Percentiles rank a stretch among this genome's conserved stretches.
Conservation (phyloP, 2,888 invertebrate genomes). For the Phragmatobia fuliginosa region DNA sequence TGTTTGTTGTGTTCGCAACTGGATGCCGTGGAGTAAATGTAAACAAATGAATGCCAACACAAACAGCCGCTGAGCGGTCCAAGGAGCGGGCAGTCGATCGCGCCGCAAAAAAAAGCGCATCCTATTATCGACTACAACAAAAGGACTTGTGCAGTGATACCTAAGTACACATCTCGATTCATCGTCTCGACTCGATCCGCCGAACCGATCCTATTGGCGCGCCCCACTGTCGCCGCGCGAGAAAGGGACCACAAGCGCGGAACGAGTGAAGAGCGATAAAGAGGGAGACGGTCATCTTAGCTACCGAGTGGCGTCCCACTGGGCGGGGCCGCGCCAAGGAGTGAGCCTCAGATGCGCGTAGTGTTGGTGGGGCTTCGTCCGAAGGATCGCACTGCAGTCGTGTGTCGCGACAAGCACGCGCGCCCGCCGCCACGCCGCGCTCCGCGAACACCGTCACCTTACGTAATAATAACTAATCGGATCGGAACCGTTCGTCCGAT, state of each 20-base stretch:
- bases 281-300: conserved; percentile 86
- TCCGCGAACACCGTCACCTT: conserved; percentile 67
- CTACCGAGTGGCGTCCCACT: conserved; percentile 85
- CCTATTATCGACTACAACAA: conserved; percentile 87
- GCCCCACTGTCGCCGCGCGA: conserved; percentile 83
- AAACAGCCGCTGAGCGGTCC: conserved; percentile 53
- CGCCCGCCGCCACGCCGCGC: conserved; percentile 75
- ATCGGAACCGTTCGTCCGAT: conserved; percentile 75
- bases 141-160: conserved; percentile 86
- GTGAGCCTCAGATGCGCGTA: conserved; percentile 88
- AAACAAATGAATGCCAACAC: conserved; percentile 67
- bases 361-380: conserved; percentile 88
- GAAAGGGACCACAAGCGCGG: conserved; percentile 71
- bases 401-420: conserved; percentile 81
- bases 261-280: conserved; percentile 66
- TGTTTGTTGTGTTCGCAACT: conserved; percentile 55
- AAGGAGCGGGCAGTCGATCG: conserved; percentile 75
- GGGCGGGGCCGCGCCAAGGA: conserved; percentile 88
- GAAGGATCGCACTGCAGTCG: conserved; percentile 88
- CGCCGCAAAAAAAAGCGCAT: conserved; percentile 85
- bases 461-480: conserved; percentile 82
- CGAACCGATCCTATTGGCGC: conserved; percentile 86
- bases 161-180: conserved; percentile 87
- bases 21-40: conserved; percentile 53
- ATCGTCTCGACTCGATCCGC: conserved; percentile 85